Evolutionary conservation across 1,140 invertebrate genomes (phyloP).

Genomic region (Adoxophyes honmai): DNA sequence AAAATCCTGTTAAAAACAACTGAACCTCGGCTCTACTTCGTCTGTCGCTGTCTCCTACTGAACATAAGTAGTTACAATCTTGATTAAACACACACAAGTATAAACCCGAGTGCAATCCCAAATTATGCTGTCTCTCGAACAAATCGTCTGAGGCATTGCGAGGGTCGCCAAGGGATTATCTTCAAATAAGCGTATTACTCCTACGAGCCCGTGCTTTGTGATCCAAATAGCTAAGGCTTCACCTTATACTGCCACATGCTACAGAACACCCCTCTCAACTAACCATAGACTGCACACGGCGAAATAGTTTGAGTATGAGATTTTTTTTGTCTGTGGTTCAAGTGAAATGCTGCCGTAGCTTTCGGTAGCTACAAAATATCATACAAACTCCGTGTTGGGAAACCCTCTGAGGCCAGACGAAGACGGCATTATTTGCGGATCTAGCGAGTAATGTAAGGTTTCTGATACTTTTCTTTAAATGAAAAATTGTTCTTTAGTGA

Average conservation of each 20-base stretch:
- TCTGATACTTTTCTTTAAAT: constrained; percentile 24
- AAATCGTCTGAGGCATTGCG: constrained; percentile 30
- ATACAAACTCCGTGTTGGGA: constrained; percentile 26
- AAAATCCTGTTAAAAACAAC: too few relatives aligned
- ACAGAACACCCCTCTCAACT: background rate
- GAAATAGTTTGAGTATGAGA: background rate
- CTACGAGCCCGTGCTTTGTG: constrained; percentile 38
- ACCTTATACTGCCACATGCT: constrained; percentile 17
- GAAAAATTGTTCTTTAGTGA: too few relatives aligned
- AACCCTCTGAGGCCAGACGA: constrained; percentile 29
- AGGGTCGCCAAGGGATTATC: constrained; percentile 38
- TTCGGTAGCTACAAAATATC: constrained; percentile 18
- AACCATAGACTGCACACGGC: constrained; percentile 11
- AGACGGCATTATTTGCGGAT: constrained; percentile 39
- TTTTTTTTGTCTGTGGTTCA: constrained; percentile 24
- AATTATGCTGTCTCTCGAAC: constrained; percentile 16
- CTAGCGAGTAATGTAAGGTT: constrained; percentile 35
- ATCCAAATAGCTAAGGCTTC: constrained; percentile 44
- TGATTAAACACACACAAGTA: constrained; percentile 5
- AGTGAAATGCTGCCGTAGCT: background rate
- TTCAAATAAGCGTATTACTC: constrained; percentile 58
- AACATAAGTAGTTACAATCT: background rate
- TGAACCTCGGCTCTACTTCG: too few relatives aligned
- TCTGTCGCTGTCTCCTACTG: too few relatives aligned
- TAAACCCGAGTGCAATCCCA: constrained; percentile 11